Percentiles rank a stretch among this genome's conserved stretches.
These are phyloP conservation scores for Tetragonula carbonaria DNA, from an alignment of 2,888 invertebrate species.

Conservation along the genomic window DNA sequence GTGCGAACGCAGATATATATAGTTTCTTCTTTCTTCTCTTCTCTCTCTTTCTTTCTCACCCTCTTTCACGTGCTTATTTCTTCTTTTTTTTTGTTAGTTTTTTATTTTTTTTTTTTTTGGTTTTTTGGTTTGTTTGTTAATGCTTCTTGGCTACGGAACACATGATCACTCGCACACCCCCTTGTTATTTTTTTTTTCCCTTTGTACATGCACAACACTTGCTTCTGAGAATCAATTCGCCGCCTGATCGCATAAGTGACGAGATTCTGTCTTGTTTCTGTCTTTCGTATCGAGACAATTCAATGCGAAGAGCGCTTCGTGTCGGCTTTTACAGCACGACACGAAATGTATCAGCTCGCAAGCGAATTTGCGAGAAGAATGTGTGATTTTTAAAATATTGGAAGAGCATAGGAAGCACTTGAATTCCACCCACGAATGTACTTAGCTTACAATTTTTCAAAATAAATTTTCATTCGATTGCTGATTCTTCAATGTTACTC, in stretches of 20 bases:
- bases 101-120: not conserved
- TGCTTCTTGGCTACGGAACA: constrained; percentile 66
- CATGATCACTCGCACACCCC: constrained; percentile 69
- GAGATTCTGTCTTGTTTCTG: constrained; percentile 39
- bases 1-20: constrained; percentile 61
- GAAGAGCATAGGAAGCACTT: constrained; percentile 61
- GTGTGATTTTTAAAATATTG: constrained; percentile 18
- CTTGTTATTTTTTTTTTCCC: constrained; percentile 13
- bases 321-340: not conserved
- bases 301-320: constrained; percentile 40
- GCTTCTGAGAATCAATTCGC: constrained; percentile 53
- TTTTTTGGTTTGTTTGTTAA: constrained; percentile 45
- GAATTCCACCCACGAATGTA: constrained; percentile 5
- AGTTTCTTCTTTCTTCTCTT: constrained; percentile 35
- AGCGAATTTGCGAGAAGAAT: not conserved
- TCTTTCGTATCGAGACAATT: not conserved
- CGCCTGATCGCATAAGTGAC: constrained; percentile 53
- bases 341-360: not conserved
- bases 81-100: constrained; percentile 3
- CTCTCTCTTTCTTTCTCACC: constrained; percentile 25
- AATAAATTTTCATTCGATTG: constrained; percentile 2
- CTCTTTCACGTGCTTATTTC: constrained; percentile 45
- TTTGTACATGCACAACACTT: constrained; percentile 64
- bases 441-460: not conserved
- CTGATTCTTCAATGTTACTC: not conserved